These are phyloP conservation scores for Capreolus pygargus DNA, from an alignment of 2,113 vertebrate genomes.

Conservation along the genomic window DNA sequence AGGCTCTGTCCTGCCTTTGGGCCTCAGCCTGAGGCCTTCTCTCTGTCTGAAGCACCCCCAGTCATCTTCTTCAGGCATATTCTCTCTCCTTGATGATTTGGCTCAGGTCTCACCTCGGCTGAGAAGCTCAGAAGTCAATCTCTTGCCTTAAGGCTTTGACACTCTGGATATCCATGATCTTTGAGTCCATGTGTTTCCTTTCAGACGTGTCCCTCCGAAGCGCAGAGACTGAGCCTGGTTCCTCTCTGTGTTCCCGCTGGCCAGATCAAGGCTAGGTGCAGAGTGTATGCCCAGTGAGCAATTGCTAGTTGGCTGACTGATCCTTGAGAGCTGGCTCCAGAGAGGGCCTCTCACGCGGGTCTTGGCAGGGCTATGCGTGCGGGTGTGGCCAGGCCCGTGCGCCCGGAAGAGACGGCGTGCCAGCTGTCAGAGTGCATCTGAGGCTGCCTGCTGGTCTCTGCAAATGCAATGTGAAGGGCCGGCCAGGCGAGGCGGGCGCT, in stretches of 20 bases:
- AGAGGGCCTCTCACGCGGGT: background rate
- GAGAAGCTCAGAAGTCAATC: background rate
- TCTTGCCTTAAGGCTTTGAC: background rate
- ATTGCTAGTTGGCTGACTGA: background rate
- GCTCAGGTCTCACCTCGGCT: background rate
- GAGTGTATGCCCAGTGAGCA: background rate
- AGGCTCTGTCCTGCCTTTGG: background rate
- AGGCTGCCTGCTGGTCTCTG: constrained; percentile 78
- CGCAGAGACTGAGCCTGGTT: background rate
- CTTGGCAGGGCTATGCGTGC: constrained; percentile 54
- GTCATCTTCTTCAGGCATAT: background rate
- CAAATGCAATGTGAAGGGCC: constrained; percentile 85
- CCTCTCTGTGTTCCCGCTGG: background rate
- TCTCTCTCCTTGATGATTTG: background rate
- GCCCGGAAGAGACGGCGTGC: constrained; percentile 55
- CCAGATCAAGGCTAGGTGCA: background rate
- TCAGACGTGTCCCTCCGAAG: background rate
- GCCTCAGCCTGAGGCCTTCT: background rate
- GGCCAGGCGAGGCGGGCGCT: constrained; percentile 81
- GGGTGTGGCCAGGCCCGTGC: constrained; percentile 68
- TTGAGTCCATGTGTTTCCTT: constrained; percentile 17
- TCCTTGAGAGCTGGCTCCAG: background rate
- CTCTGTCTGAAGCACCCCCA: background rate
- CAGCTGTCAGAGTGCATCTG: constrained; percentile 83
- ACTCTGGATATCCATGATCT: background rate